Evolutionary conservation across 2,113 vertebrate genomes (phyloP), one percentile per base, ranked within the genome.

Genomic region (Machaerirhynchus nigripectus): DNA sequence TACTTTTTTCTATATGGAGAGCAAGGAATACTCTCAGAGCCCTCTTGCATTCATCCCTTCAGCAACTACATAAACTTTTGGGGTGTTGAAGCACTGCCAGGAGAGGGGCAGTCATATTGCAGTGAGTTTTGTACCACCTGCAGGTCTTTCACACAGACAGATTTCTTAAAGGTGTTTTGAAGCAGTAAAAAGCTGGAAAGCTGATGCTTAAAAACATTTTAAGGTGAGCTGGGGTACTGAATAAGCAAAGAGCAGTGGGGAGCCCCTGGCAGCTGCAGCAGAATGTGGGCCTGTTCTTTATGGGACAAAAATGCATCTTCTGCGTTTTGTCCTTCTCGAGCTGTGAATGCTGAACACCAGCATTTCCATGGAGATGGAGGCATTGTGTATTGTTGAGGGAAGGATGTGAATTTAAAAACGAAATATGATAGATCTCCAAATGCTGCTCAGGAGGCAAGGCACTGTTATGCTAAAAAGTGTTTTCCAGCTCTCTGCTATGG

Each of bases 341-440:
- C 82, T 64, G 40, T 11, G 50, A 82, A 67, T 1, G 4, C 88
- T 65, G 60, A 89, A 73, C 75, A 87, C 40, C 74, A 52, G 91
- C 86, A 97, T 97, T 97, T 97, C 97, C 95, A 93, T 96, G 96
- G 92, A 97, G 97, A 96, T 94, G 77, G 80, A 93, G 42, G 47
- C 79, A 82, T 67, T 89, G 78, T 24, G 6, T 96, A 91, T 69
- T 93, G 93, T 86, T 87, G 81, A 89, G 73, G 77, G 47, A 95
- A 89, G 91, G 87, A 89, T 85, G 78, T 94, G 88, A 93, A 92
- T 96, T 95, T 94, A 88, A 87, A 96, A 86, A n/a, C 92, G 91
- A 96, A 96, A 94, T 81, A 80, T 52, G 83, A 90, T 65, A 60
- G 73, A 85, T 90, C 79, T 95, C 31, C 2, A 95, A 95, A 39